Conservation (phyloP, 2,888 invertebrate species). For the Cataglyphis cursor region DNA sequence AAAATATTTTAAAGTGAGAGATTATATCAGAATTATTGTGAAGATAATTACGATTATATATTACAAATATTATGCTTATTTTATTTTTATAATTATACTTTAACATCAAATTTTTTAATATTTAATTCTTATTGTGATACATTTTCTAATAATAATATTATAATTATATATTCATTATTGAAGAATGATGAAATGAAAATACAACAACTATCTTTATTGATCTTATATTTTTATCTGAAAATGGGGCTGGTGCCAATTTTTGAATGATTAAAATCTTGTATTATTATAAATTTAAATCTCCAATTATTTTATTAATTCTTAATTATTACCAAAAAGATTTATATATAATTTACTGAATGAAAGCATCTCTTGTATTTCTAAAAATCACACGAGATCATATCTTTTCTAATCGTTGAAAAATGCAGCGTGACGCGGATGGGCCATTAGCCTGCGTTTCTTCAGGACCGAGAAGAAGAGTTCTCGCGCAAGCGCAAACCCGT, state of each 20-base stretch:
- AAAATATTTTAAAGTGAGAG: not conserved
- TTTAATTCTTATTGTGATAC: not conserved
- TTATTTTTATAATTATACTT: slow-evolving; percentile 17
- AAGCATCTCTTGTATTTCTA: not conserved
- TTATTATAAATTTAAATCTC: not conserved
- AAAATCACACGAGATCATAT: not conserved
- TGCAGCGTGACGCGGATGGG: slow-evolving; percentile 60
- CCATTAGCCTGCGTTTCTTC: slow-evolving; percentile 68
- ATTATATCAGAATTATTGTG: not conserved
- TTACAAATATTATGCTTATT: not conserved
- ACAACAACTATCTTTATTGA: not conserved
- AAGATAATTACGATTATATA: not conserved
- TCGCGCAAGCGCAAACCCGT: slow-evolving; percentile 77
- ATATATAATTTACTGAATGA: not conserved
- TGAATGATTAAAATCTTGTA: not conserved
- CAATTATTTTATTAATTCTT: not conserved
- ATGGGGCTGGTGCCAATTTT: not conserved
- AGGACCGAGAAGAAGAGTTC: slow-evolving; percentile 61
- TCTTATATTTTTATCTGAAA: not conserved
- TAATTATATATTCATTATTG: not conserved
- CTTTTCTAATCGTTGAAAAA: slow-evolving; percentile 61
- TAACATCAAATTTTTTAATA: not conserved
- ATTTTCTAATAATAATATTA: not conserved
- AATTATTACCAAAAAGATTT: not conserved
- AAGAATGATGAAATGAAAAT: not conserved